Evolutionary conservation across 2,113 vertebrate genomes (phyloP), one percentile per base, ranked within the genome.

Genomic region (Nycticorax nycticorax): DNA sequence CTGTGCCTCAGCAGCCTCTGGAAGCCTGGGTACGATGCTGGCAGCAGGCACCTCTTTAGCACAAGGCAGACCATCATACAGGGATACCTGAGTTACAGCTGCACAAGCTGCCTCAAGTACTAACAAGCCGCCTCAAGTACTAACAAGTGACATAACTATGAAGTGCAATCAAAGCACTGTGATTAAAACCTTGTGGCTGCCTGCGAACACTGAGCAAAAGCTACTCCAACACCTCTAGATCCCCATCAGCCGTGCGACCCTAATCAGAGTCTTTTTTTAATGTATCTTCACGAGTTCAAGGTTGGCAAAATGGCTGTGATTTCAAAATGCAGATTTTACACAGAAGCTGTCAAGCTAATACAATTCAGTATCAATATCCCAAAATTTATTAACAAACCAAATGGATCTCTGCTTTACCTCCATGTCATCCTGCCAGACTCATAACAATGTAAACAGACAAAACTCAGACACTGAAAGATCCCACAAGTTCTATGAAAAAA

Each of bases 11-110:
- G 53, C 22, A 52, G 16, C 15, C 27, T 37, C 55, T 76, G 82
- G 24, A 80, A 69, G 33, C 8, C 41, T 30, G 0, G 0, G 9
- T 9, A 12, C 0, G 16, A 63, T 19, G 41, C 27, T 26, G 64
- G 55, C 23, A 92, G 59, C 27, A 45, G 28, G 53, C 1, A 37
- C 1, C 0, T 72, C 21, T 62, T n/a, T 55, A 22, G 1, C 37
- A 27, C 22, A 50, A 75, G 43, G 33, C 48, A 75, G 43, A 50
- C 4, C n/a, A 55, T 15, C 48, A 13, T 3, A 63, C 13, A 35
- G 30, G 35, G 37, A 78, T 18, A 33, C 53, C 60, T 16, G 53
- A 74, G 43, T 5, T 56, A 47, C 35, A 83, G 73, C 57, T 24
- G 56, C 85, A 60, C 22, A 82, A 43, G 11, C 73, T 59, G 33